Evolutionary conservation across 2,797 vertebrate genomes (phyloP).

Genomic region (Eospalax fontanierii): DNA sequence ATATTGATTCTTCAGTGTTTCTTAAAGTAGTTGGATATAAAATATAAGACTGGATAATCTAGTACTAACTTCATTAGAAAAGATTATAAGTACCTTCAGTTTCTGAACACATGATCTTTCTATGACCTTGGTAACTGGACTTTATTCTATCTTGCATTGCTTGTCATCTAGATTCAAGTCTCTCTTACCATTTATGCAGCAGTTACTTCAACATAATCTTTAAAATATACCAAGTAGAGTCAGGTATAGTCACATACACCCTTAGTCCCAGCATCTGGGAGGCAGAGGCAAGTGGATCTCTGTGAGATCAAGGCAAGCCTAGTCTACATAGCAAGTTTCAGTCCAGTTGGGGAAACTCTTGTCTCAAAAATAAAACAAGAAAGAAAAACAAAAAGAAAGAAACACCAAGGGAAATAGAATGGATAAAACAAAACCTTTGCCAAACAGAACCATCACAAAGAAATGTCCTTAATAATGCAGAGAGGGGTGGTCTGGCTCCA

Average conservation of each 20-base stretch:
- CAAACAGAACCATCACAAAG: background rate
- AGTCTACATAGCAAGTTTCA: too few species aligned
- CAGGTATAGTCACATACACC: too few species aligned
- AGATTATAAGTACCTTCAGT: constrained; percentile 13
- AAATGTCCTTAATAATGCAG: background rate
- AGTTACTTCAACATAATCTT: constrained; percentile 17
- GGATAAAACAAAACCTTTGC: constrained; percentile 45
- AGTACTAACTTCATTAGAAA: constrained; percentile 60
- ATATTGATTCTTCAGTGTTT: background rate
- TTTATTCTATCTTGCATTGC: constrained; percentile 40
- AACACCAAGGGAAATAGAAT: constrained; percentile 48
- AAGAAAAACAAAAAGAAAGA: too few species aligned
- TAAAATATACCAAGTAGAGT: background rate
- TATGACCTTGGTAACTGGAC: constrained; percentile 46
- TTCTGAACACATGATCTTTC: constrained; percentile 46
- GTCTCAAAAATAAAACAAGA: too few species aligned
- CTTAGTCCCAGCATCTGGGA: too few species aligned
- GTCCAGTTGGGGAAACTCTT: too few species aligned
- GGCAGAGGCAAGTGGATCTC: too few species aligned
- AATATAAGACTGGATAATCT: constrained; percentile 45
- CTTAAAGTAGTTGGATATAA: constrained; percentile 59
- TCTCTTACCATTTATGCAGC: background rate
- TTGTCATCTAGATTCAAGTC: constrained; percentile 32
- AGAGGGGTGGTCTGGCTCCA: constrained; percentile 44
- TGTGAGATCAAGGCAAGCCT: too few species aligned